phyloP scores from a whole-genome alignment of 64 coral and sea anemone genomes.

The Astreopora myriophthalma region DNA sequence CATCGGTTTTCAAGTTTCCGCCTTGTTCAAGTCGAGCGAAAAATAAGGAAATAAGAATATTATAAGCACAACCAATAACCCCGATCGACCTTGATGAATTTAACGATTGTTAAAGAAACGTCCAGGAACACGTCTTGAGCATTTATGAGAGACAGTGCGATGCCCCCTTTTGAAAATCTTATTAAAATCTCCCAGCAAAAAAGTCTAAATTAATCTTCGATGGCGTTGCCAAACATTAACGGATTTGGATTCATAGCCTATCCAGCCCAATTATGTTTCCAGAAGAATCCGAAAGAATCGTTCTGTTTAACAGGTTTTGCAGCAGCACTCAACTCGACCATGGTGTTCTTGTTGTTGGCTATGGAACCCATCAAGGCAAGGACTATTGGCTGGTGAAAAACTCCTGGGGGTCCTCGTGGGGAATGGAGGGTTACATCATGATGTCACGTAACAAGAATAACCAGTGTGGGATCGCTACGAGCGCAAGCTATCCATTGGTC shows the following conservation, averaged over 20 bases:
- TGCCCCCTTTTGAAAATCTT: too few relatives aligned
- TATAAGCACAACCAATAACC: too few relatives aligned
- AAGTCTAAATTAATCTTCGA: too few relatives aligned
- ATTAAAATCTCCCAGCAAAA: too few relatives aligned
- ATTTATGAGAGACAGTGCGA: too few relatives aligned
- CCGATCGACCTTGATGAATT: too few relatives aligned
- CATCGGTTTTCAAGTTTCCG: background rate
- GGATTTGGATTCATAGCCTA: too few relatives aligned
- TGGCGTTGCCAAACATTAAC: too few relatives aligned
- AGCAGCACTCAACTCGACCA: conserved; percentile 70
- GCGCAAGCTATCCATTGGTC: conserved; percentile 74
- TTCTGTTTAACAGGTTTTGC: conserved; percentile 26
- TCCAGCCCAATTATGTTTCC: background rate
- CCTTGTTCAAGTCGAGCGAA: too few relatives aligned
- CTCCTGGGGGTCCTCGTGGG: conserved; percentile 75
- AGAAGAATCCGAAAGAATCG: background rate
- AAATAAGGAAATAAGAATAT: too few relatives aligned
- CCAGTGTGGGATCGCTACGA: conserved; percentile 82
- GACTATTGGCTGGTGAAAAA: conserved; percentile 91
- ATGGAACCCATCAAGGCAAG: conserved; percentile 58
- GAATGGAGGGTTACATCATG: conserved; percentile 78
- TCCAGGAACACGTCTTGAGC: too few relatives aligned
- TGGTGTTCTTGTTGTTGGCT: conserved; percentile 73
- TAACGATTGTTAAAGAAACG: too few relatives aligned
- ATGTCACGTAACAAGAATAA: conserved; percentile 83